Percentiles rank a stretch among this genome's conserved stretches.
Evolutionary conservation across 1,140 invertebrate genomes (phyloP).

Genomic region (Drosophila orosa): DNA sequence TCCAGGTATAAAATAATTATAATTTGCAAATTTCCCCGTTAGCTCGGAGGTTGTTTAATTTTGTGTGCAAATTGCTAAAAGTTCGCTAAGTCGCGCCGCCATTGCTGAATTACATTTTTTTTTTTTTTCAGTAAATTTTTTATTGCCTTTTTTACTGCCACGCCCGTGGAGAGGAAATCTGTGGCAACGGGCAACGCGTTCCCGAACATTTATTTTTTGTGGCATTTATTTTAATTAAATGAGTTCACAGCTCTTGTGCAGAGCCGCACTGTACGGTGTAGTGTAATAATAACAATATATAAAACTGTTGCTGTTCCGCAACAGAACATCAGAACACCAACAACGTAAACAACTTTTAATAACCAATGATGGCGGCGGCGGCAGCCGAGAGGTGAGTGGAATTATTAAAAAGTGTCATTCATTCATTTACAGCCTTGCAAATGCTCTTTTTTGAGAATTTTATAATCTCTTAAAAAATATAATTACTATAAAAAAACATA

Average conservation of each 20-base stretch:
- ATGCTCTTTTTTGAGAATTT: not conserved
- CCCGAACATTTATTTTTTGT: conserved; percentile 16
- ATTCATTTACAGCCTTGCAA: not conserved
- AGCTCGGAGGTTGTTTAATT: conserved; percentile 16
- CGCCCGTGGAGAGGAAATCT: conserved; percentile 8
- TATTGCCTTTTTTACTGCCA: not conserved
- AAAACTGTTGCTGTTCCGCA: conserved; percentile 5
- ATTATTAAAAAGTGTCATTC: conserved; percentile 8
- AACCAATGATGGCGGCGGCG: conserved; percentile 13
- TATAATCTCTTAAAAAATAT: not conserved
- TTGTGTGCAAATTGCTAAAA: conserved; percentile 20
- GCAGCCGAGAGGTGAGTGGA: conserved; percentile 1
- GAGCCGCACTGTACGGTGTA: conserved; percentile 4
- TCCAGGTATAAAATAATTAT: conserved; percentile 22
- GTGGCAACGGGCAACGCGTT: conserved; percentile 5
- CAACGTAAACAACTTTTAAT: conserved; percentile 23
- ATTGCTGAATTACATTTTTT: conserved; percentile 16
- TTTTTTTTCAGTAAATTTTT: conserved; percentile 11
- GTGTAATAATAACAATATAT: conserved; percentile 19
- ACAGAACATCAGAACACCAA: conserved; percentile 11
- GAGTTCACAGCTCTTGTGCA: conserved; percentile 9
- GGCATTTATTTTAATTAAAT: conserved; percentile 26
- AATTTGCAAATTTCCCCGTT: conserved; percentile 21
- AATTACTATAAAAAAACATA: not conserved
- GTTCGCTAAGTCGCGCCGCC: conserved; percentile 17